These are phyloP conservation scores for Pipistrellus nathusii DNA, from an alignment of 2,797 vertebrate genomes.

Conservation along the genomic window DNA sequence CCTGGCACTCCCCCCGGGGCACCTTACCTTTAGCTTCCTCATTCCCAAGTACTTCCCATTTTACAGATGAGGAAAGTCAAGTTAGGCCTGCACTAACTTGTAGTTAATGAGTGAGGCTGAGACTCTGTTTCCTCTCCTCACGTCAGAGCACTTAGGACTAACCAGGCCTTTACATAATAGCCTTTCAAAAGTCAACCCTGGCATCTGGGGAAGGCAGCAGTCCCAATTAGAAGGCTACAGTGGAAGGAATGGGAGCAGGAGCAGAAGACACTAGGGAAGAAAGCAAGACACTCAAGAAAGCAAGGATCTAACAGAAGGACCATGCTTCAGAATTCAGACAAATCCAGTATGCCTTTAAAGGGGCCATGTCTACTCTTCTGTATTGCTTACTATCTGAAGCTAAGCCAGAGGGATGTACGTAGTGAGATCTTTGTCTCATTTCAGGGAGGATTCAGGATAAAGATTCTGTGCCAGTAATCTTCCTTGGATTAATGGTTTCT, in stretches of 20 bases:
- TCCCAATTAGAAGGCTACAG: not conserved
- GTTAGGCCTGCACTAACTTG: not conserved
- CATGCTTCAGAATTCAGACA: slow-evolving; percentile 80
- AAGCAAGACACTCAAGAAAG: slow-evolving; percentile 65
- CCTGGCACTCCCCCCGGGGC: too few relatives aligned
- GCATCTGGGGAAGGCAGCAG: not conserved
- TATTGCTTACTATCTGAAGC: slow-evolving; percentile 89
- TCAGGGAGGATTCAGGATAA: slow-evolving; percentile 94
- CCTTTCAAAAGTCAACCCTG: slow-evolving; percentile 21
- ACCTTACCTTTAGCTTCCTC: too few relatives aligned
- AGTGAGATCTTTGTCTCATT: slow-evolving; percentile 92
- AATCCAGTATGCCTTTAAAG: slow-evolving; percentile 87
- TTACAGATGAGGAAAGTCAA: slow-evolving; percentile 52
- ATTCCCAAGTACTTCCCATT: slow-evolving; percentile 1
- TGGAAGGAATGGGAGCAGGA: slow-evolving; percentile 3
- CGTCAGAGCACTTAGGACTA: not conserved
- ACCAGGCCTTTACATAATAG: not conserved
- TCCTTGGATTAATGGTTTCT: slow-evolving; percentile 99
- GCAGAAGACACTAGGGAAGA: slow-evolving; percentile 41
- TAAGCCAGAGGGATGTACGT: slow-evolving; percentile 91
- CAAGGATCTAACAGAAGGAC: slow-evolving; percentile 71
- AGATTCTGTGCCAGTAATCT: slow-evolving; percentile 99
- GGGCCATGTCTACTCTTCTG: slow-evolving; percentile 83
- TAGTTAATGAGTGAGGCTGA: not conserved
- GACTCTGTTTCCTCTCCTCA: not conserved